Percentiles rank a stretch among this genome's conserved stretches.
Conservation (phyloP, 2,113 vertebrate genomes). For the Takifugu flavidus region DNA sequence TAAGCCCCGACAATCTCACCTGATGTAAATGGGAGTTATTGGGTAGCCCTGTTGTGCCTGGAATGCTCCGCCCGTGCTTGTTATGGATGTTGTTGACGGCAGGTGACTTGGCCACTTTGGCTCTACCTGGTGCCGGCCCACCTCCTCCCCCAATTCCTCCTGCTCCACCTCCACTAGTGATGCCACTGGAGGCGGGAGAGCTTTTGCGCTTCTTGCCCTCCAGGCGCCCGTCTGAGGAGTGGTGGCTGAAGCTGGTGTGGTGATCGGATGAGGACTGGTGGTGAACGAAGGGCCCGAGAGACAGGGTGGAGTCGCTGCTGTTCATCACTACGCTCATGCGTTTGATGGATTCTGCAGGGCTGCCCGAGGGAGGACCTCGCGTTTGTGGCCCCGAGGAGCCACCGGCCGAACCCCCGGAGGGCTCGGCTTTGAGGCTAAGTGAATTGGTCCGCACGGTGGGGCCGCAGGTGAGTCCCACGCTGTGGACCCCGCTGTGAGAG, state of each 20-base stretch:
- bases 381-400: slow-evolving; percentile 79
- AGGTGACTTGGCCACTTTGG: slow-evolving; percentile 91
- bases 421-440: slow-evolving; percentile 85
- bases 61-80: slow-evolving; percentile 87
- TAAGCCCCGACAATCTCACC: slow-evolving; percentile 69
- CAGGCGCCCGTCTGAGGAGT: slow-evolving; percentile 84
- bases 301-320: slow-evolving; percentile 94
- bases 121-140: slow-evolving; percentile 73
- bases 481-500: slow-evolving; percentile 80
- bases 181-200: slow-evolving; percentile 79
- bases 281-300: slow-evolving; percentile 93
- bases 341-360: slow-evolving; percentile 92
- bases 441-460: slow-evolving; percentile 81
- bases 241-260: slow-evolving; percentile 83
- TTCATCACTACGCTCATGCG: slow-evolving; percentile 99
- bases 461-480: slow-evolving; percentile 85
- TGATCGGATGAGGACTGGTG: slow-evolving; percentile 78
- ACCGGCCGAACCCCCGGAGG: slow-evolving; percentile 76
- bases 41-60: slow-evolving; percentile 85
- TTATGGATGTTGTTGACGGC: slow-evolving; percentile 90
- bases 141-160: slow-evolving; percentile 51
- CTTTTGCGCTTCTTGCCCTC: slow-evolving; percentile 94
- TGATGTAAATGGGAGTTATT: slow-evolving; percentile 95
- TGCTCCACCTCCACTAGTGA: slow-evolving; percentile 72
- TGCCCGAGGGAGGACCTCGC: slow-evolving; percentile 83